Evolutionary conservation across 1,140 invertebrate species (phyloP).

Genomic region (Bradynema listronoti): DNA sequence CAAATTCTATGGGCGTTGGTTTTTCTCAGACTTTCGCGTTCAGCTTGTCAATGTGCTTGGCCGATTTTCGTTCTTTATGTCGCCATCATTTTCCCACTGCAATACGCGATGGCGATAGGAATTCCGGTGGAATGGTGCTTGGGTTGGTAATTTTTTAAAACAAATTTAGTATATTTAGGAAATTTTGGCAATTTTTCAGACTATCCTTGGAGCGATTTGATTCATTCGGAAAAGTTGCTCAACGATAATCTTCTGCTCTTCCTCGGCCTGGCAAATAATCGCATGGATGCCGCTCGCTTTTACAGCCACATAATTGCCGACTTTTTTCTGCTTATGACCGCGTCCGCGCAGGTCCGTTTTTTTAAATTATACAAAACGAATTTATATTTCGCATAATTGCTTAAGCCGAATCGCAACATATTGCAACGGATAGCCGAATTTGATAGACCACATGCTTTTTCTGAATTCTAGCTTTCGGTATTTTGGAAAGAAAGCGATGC

Average conservation of each 20-base stretch:
- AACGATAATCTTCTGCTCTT: conserved; percentile 70
- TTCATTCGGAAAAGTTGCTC: conserved; percentile 1
- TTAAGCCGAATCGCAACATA: too few relatives aligned
- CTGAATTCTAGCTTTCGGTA: conserved; percentile 64
- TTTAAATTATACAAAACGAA: too few relatives aligned
- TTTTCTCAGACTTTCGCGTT: conserved; percentile 69
- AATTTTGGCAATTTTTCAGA: conserved; percentile 37
- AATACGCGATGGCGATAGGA: conserved; percentile 80
- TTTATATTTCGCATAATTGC: too few relatives aligned
- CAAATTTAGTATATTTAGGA: conserved; percentile 11
- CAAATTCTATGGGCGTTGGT: conserved; percentile 77
- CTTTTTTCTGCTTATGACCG: conserved; percentile 79
- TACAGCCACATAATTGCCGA: conserved; percentile 75
- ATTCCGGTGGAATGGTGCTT: conserved; percentile 67
- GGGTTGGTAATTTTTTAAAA: conserved; percentile 12
- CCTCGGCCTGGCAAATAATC: conserved; percentile 79
- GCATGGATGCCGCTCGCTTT: conserved; percentile 64
- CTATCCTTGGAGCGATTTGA: conserved; percentile 71
- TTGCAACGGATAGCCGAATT: too few relatives aligned
- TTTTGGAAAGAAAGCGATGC: conserved; percentile 39
- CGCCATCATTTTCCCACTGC: conserved; percentile 72
- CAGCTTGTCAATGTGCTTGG: conserved; percentile 72
- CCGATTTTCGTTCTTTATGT: conserved; percentile 75
- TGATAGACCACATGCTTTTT: too few relatives aligned
- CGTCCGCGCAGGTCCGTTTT: conserved; percentile 74